These are phyloP conservation scores for Diachasmimorpha longicaudata DNA, from an alignment of 1,140 invertebrate species.

Conservation along the genomic window DNA sequence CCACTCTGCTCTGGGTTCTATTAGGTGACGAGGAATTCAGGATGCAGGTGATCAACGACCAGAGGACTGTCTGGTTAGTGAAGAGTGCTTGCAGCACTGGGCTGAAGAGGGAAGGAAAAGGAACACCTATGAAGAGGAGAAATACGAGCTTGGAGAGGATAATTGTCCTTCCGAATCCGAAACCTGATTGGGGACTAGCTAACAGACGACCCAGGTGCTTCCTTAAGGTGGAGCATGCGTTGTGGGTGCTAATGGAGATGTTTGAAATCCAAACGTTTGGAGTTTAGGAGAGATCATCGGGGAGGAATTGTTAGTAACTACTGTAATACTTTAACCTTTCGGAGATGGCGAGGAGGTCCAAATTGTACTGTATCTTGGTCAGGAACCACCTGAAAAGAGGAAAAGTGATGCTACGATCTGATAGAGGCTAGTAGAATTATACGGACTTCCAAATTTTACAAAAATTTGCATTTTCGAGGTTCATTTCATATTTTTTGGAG, in stretches of 20 bases:
- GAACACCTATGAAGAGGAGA: not conserved
- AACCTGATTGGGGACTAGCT: slow-evolving; percentile 41
- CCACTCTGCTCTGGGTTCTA: slow-evolving; percentile 42
- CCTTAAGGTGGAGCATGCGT: slow-evolving; percentile 32
- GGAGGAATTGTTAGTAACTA: no score
- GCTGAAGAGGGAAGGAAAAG: slow-evolving; percentile 21
- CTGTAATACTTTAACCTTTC: no score
- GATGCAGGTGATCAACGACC: slow-evolving; percentile 20
- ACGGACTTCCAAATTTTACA: no score
- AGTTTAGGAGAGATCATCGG: slow-evolving; percentile 77
- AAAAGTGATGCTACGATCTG: slow-evolving; percentile 42
- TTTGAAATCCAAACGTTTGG: slow-evolving; percentile 27
- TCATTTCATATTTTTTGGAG: no score
- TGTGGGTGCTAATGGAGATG: slow-evolving; percentile 26
- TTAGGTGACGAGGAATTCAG: slow-evolving; percentile 31
- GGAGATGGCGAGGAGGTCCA: slow-evolving; percentile 74
- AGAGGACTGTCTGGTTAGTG: slow-evolving; percentile 33
- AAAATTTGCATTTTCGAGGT: no score
- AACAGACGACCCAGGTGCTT: slow-evolving; percentile 40
- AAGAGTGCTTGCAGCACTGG: slow-evolving; percentile 22
- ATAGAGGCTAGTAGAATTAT: no score
- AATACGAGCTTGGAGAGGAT: slow-evolving; percentile 11
- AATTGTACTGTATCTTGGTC: slow-evolving; percentile 60
- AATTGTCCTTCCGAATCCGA: slow-evolving; percentile 35
- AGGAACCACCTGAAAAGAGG: slow-evolving; percentile 41